Conservation (phyloP, 2,797 vertebrate genomes). For the Eulemur coronatus region DNA sequence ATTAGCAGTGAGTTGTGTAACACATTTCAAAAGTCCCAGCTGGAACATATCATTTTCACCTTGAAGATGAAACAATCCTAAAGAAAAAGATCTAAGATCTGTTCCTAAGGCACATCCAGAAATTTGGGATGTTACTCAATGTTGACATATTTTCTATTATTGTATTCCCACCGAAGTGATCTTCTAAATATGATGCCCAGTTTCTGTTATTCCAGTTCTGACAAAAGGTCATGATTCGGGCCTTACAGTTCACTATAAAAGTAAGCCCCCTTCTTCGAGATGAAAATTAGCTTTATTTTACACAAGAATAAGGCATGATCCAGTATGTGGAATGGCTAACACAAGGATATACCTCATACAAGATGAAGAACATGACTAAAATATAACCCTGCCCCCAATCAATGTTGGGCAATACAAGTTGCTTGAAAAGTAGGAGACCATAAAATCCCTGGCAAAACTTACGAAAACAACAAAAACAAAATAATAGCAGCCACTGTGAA, state of each 20-base stretch:
- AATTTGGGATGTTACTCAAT: background rate
- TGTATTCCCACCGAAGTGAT: background rate
- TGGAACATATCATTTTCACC: background rate
- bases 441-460: conserved; percentile 54
- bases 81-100: background rate
- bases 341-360: background rate
- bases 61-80: background rate
- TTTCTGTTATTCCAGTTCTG: background rate
- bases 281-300: background rate
- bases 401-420: conserved; percentile 25
- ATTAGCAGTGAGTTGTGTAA: background rate
- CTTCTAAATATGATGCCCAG: background rate
- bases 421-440: background rate
- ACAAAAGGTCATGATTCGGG: background rate
- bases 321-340: background rate
- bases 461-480: conserved; percentile 41
- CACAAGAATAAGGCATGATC: background rate
- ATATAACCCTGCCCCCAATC: background rate
- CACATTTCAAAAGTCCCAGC: background rate
- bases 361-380: background rate
- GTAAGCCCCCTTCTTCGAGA: background rate
- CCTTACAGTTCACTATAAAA: background rate
- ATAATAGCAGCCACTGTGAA: background rate
- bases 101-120: background rate
- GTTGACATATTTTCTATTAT: background rate